A percentile compares a stretch with the other conserved stretches of the same genome.
phyloP scores from a whole-genome alignment of 1,140 invertebrate species.

The Brachionus calyciflorus region DNA sequence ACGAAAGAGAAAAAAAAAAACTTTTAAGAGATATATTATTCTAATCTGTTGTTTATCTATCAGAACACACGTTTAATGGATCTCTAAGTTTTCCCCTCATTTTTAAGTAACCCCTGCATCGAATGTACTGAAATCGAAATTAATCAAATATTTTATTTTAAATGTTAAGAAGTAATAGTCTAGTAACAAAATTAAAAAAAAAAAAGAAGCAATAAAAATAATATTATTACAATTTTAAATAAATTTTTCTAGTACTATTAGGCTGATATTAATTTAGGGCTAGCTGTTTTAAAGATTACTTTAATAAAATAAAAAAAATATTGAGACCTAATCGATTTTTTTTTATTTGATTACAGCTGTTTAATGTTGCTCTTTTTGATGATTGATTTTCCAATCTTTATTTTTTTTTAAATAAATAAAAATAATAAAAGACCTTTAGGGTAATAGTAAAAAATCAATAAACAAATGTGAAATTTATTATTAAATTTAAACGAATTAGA shows the following conservation, averaged over 20 bases:
- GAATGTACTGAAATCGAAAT: not conserved
- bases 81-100: too few species aligned
- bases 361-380: not conserved
- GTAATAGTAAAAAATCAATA: too few species aligned
- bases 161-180: constrained; percentile 38
- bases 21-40: constrained; percentile 2
- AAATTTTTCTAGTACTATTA: too few species aligned
- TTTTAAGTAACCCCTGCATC: not conserved
- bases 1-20: not conserved
- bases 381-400: not conserved
- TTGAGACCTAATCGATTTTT: too few species aligned
- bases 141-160: too few species aligned
- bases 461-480: not conserved
- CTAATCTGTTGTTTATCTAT: constrained; percentile 46
- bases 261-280: not conserved
- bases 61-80: not conserved
- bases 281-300: constrained; percentile 19
- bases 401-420: too few species aligned
- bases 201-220: too few species aligned
- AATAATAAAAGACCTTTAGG: not conserved
- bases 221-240: too few species aligned
- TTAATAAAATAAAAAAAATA: too few species aligned
- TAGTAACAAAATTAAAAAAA: constrained; percentile 38
- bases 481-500: not conserved
- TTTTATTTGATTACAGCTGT: constrained; percentile 13